A percentile compares a stretch with the other conserved stretches of the same genome.
Evolutionary conservation across 2,888 invertebrate genomes (phyloP).

Genomic region (Drosophila hawaiiensis): DNA sequence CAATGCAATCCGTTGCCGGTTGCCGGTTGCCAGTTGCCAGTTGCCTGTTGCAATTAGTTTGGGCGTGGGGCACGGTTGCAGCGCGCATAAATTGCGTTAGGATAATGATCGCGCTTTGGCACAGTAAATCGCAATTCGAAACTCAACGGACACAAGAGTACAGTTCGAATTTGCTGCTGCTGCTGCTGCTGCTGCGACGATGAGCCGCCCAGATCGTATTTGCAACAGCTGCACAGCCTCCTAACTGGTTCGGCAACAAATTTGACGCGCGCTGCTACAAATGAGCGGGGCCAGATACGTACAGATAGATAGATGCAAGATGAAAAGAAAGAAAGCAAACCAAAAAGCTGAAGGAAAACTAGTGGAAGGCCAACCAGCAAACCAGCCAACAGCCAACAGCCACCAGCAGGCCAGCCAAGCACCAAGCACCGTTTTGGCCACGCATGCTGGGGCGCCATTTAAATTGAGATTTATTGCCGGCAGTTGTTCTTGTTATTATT

Average conservation of each 20-base stretch:
- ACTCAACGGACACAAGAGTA: conserved; percentile 75
- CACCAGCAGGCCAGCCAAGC: conserved; percentile 40
- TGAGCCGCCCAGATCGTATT: conserved; percentile 56
- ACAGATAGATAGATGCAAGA: conserved; percentile 25
- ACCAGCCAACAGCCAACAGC: conserved; percentile 21
- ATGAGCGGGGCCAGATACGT: conserved; percentile 57
- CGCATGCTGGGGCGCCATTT: conserved; percentile 84
- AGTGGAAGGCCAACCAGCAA: conserved; percentile 59
- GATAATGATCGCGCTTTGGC: conserved; percentile 84
- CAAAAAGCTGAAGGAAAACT: conserved; percentile 68
- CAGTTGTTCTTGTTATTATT: conserved; percentile 63
- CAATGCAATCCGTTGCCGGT: conserved; percentile 60
- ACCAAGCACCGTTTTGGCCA: conserved; percentile 74
- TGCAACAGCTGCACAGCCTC: conserved; percentile 47
- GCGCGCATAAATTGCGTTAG: conserved; percentile 84
- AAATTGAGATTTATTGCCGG: conserved; percentile 84
- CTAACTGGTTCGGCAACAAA: conserved; percentile 80
- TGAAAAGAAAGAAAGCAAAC: conserved; percentile 39
- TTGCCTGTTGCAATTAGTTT: conserved; percentile 71
- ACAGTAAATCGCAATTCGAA: conserved; percentile 78
- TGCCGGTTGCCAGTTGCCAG: conserved; percentile 39
- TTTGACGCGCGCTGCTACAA: conserved; percentile 74
- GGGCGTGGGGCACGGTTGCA: conserved; percentile 73
- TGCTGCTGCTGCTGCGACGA: conserved; percentile 18
- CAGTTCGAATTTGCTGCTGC: conserved; percentile 64